Evolutionary conservation across 1,140 invertebrate genomes (phyloP).

Genomic region (Drosophila dunni): DNA sequence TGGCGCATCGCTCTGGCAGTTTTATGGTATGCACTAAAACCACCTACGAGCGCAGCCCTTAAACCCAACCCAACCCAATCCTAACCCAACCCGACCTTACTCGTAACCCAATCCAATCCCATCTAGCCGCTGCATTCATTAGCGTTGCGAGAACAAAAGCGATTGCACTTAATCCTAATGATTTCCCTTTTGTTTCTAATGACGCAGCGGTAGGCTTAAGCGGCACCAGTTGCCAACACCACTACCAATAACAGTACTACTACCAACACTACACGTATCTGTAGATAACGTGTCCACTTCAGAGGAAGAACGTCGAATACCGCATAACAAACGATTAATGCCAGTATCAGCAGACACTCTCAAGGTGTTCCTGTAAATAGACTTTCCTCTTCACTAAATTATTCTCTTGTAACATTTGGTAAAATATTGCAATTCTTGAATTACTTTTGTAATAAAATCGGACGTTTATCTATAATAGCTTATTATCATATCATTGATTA

Average conservation of each 20-base stretch:
- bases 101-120: slow-evolving; percentile 21
- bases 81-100: slow-evolving; percentile 45
- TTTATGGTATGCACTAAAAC: slow-evolving; percentile 70
- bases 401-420: no score
- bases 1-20: slow-evolving; percentile 2
- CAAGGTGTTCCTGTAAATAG: not conserved
- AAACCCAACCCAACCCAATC: slow-evolving; percentile 48
- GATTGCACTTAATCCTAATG: slow-evolving; percentile 72
- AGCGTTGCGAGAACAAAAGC: slow-evolving; percentile 67
- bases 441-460: no score
- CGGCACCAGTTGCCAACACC: slow-evolving; percentile 10
- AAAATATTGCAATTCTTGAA: no score
- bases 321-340: slow-evolving; percentile 16
- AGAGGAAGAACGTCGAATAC: slow-evolving; percentile 17
- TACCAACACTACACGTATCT: not conserved
- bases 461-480: no score
- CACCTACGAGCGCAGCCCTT: slow-evolving; percentile 46
- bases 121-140: slow-evolving; percentile 68
- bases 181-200: slow-evolving; percentile 77
- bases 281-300: slow-evolving; percentile 2
- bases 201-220: slow-evolving; percentile 67
- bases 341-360: not conserved
- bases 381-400: not conserved
- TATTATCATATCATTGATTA: no score
- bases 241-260: no score